Base-by-base conservation (phyloP, 1,140 invertebrate genomes). In the Ylistrum balloti region DNA sequence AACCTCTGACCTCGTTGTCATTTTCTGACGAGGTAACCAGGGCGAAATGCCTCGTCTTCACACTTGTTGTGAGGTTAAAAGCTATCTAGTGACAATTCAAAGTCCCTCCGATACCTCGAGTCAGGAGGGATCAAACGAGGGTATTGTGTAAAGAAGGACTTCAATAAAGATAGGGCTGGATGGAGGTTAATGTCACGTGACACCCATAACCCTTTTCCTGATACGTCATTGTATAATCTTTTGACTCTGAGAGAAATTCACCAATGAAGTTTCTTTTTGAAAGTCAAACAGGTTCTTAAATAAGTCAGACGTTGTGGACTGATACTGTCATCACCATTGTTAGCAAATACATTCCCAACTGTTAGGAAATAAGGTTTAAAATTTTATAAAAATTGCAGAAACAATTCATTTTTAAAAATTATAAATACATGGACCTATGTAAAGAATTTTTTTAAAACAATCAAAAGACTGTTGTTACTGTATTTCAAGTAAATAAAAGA, bases 81-180 rank as follows among this genome's bases (percentile, higher is more conserved):
- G 56, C 56, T 74, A 74, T 74, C 56, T 74, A 74, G 56, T 74
- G n/a, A 74, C 56, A 74, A 74, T 74, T 74, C 56, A 74, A 74
- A 74, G 56, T 74, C 56, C n/a, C 56, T 74, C 56, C 56, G n/a
- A n/a, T 74, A 74, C 56, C 56, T 1, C 56, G n/a, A 74, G n/a
- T 74, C 56, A 74, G 2, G 56, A 74, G 56, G 56, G 56, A 74
- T 74, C 56, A 74, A 74, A 74, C 56, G 22, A 74, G 56, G 15
- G 20, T n/a, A 74, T n/a, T 74, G 56, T 74, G 56, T 74, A 28
- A 74, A 74, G 56, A 74, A 74, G 56, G 56, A 74, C 56, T 74
- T 74, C 56, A 74, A 74, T 74, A 74, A 74, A 74, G 56, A 74
- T 74, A 28, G 0, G 56, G 56, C 17, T 74, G 22, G 56, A 28